phyloP scores from a whole-genome alignment of 2,888 invertebrate species.

The Zaprionus obscuricornis region DNA sequence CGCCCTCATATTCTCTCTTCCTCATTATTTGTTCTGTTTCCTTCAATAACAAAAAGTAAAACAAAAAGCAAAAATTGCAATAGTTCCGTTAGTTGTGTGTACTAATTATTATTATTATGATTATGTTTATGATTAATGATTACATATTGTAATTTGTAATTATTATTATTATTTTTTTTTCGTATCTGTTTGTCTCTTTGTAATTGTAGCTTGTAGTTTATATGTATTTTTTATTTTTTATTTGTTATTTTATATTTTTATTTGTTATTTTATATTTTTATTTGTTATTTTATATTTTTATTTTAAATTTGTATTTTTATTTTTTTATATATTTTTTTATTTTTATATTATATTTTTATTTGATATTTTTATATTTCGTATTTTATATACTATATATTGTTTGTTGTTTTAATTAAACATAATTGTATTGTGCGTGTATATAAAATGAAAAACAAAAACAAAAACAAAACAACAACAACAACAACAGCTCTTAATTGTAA shows the following conservation, averaged over 20 bases:
- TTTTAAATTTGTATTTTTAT: constrained; percentile 20
- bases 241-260: constrained; percentile 16
- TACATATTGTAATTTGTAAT: constrained; percentile 8
- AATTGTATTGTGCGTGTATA: constrained; percentile 70
- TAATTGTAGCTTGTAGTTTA: constrained; percentile 58
- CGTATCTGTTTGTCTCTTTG: constrained; percentile 40
- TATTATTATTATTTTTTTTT: constrained; percentile 27
- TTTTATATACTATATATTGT: constrained; percentile 36
- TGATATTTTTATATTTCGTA: constrained; percentile 35
- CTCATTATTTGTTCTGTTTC: neutral
- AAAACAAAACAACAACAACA: too few species aligned
- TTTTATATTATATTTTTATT: constrained; percentile 16
- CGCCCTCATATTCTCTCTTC: neutral
- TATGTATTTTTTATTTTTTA: constrained; percentile 25
- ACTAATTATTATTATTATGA: constrained; percentile 39
- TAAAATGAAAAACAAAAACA: constrained; percentile 46
- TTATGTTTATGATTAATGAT: constrained; percentile 31
- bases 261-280: constrained; percentile 18
- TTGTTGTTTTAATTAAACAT: constrained; percentile 63
- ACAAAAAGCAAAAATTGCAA: constrained; percentile 26
- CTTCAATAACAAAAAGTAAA: too few species aligned
- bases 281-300: constrained; percentile 39
- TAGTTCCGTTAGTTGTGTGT: constrained; percentile 54
- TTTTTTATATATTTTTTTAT: constrained; percentile 15
- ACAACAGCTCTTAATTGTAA: constrained; percentile 67